A percentile compares a stretch with the other conserved stretches of the same genome.
Conservation (phyloP, 2,113 vertebrate species). For the Corythaeola cristata region DNA sequence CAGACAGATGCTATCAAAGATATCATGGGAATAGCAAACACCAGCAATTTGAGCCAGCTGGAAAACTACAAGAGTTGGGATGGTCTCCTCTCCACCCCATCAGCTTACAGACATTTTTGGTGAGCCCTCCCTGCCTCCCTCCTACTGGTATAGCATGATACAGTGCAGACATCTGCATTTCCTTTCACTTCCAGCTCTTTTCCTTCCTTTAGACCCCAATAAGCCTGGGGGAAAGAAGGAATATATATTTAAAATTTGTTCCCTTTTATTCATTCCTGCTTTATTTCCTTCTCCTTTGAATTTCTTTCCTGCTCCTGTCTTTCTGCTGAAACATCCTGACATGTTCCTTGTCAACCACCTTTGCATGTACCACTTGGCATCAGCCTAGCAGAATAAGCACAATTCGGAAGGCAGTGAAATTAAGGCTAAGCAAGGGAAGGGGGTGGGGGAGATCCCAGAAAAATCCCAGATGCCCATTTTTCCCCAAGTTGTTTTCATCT, state of each 20-base stretch:
- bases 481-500: background rate
- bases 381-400: background rate
- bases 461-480: background rate
- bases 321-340: background rate
- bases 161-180: background rate
- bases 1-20: background rate
- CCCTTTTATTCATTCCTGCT: background rate
- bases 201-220: background rate
- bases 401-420: background rate
- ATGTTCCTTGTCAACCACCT: background rate
- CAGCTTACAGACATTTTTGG: background rate
- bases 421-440: background rate
- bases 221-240: background rate
- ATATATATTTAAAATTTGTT: background rate
- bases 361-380: background rate
- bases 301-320: background rate
- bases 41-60: background rate
- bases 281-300: background rate
- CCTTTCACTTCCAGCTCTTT: background rate
- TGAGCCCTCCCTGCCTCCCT: background rate
- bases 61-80: background rate
- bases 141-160: background rate
- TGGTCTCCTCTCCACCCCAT: background rate
- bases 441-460: background rate
- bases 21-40: conserved; percentile 8